Conservation (phyloP, 1,140 invertebrate species). For the Cryptotermes secundus region DNA sequence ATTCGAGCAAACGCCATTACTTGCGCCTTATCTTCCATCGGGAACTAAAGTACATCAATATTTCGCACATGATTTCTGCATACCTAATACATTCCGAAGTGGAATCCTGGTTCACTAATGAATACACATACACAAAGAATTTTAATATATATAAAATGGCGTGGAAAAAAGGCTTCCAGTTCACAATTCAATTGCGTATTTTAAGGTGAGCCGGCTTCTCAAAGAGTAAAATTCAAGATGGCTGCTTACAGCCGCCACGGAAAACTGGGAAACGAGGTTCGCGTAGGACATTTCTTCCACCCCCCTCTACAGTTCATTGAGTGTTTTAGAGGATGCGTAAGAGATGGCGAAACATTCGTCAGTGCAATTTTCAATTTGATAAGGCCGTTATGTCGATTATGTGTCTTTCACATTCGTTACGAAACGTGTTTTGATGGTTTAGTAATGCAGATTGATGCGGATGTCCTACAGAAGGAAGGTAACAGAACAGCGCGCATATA, state of each 20-base stretch:
- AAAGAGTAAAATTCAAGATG: slow-evolving; percentile 49
- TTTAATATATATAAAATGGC: slow-evolving; percentile 18
- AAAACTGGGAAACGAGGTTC: slow-evolving; percentile 46
- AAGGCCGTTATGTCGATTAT: not conserved
- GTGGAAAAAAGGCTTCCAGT: slow-evolving; percentile 21
- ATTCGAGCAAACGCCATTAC: slow-evolving; percentile 45
- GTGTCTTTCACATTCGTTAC: not conserved
- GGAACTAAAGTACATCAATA: slow-evolving; percentile 43
- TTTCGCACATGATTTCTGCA: slow-evolving; percentile 44
- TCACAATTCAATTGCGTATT: slow-evolving; percentile 33
- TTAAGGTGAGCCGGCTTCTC: slow-evolving; percentile 46
- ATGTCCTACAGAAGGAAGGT: too few relatives aligned
- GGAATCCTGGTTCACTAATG: slow-evolving; percentile 38
- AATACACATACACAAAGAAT: slow-evolving; percentile 24
- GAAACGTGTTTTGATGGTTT: too few relatives aligned
- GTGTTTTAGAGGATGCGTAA: slow-evolving; percentile 22
- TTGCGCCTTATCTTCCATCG: slow-evolving; percentile 47
- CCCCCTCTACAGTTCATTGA: slow-evolving; percentile 26
- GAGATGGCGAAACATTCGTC: not conserved
- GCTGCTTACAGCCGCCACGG: slow-evolving; percentile 50
- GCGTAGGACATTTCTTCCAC: slow-evolving; percentile 33
- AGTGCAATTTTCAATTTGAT: not conserved
- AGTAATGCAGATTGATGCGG: too few relatives aligned
- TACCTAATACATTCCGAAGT: slow-evolving; percentile 48
- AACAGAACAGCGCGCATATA: too few relatives aligned